Evolutionary conservation across 2,113 vertebrate species (phyloP).

Genomic region (Megaceryle torquata): DNA sequence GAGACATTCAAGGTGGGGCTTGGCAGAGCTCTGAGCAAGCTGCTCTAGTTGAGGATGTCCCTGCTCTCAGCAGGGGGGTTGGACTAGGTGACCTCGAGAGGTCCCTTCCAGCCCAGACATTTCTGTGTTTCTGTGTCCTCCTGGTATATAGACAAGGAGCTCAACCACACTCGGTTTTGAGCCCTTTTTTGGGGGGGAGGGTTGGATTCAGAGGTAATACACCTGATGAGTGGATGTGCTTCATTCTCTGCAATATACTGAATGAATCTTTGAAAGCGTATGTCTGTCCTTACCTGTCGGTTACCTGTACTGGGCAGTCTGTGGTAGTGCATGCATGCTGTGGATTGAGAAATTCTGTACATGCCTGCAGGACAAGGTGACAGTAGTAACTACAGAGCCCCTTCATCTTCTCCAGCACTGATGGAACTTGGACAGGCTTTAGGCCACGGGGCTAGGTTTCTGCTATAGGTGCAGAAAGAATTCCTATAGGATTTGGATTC

Average conservation of each 20-base stretch:
- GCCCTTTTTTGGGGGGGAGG: too few relatives aligned
- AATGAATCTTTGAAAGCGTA: background rate
- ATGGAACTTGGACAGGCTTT: background rate
- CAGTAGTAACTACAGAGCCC: background rate
- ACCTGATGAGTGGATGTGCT: background rate
- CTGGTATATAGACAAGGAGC: background rate
- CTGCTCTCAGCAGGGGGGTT: too few relatives aligned
- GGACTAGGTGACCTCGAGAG: too few relatives aligned
- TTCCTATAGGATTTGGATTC: background rate
- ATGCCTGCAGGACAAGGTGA: background rate
- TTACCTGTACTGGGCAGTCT: background rate
- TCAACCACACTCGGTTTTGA: background rate
- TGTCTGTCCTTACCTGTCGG: background rate
- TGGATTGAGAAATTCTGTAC: background rate
- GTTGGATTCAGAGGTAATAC: background rate
- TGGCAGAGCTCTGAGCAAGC: too few relatives aligned
- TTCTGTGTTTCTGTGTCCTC: background rate
- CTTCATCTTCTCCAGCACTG: background rate
- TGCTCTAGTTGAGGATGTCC: too few relatives aligned
- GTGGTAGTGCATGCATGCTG: background rate
- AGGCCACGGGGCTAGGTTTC: background rate
- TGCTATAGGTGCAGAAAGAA: background rate
- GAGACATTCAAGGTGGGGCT: too few relatives aligned
- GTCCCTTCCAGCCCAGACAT: too few relatives aligned
- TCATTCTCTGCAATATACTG: background rate